Evolutionary conservation across 2,888 invertebrate genomes (phyloP).

Genomic region (Vesta saturnalis): DNA sequence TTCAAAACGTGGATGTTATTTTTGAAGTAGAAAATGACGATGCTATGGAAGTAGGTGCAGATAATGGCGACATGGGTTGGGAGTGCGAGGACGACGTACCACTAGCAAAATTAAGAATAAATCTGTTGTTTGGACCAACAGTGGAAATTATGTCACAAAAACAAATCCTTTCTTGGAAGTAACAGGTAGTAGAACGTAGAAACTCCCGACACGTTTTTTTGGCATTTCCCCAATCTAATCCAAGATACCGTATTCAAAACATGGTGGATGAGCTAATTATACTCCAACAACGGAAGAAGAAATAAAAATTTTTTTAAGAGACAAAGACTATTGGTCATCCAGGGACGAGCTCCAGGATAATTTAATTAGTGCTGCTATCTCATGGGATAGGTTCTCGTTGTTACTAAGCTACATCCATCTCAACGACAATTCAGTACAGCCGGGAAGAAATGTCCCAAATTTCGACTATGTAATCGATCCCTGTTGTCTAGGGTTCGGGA

Average conservation of each 20-base stretch:
- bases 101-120: neutral
- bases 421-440: too few species aligned
- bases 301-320: too few species aligned
- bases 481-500: too few species aligned
- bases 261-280: neutral
- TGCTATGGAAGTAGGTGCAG: neutral
- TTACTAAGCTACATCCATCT: too few species aligned
- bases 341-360: too few species aligned
- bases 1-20: slow-evolving; percentile 11
- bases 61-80: neutral
- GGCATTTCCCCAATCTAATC: neutral
- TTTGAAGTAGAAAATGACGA: slow-evolving; percentile 1
- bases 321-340: too few species aligned
- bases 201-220: neutral
- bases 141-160: slow-evolving; percentile 1
- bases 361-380: too few species aligned
- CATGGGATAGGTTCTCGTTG: too few species aligned
- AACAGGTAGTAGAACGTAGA: neutral
- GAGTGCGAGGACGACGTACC: too few species aligned
- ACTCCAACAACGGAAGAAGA: too few species aligned
- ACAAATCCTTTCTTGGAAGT: slow-evolving; percentile 2
- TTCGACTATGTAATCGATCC: too few species aligned
- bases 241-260: neutral
- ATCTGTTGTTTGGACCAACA: neutral
- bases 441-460: too few species aligned